phyloP scores from a whole-genome alignment of 2,888 invertebrate species.

The Vesta saturnalis region DNA sequence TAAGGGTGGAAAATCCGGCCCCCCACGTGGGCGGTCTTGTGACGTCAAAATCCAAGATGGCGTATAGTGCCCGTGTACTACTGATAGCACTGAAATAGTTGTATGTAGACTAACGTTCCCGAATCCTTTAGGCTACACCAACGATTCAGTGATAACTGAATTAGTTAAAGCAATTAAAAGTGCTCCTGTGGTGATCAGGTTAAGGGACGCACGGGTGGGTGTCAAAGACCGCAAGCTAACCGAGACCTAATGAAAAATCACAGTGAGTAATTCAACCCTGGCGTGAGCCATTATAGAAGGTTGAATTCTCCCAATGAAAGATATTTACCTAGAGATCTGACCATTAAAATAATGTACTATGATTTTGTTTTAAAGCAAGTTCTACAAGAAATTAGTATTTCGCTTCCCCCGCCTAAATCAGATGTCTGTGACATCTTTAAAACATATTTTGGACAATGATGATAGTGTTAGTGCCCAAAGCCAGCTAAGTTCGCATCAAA shows the following conservation, averaged over 20 bases:
- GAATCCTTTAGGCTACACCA: slow-evolving; percentile 30
- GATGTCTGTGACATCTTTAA: slow-evolving; percentile 4
- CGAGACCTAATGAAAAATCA: background rate
- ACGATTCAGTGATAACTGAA: too few species aligned
- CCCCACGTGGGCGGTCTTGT: too few species aligned
- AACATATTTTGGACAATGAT: too few species aligned
- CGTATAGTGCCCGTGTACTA: too few species aligned
- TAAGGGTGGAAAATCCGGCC: too few species aligned
- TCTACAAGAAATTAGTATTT: background rate
- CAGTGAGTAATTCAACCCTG: background rate
- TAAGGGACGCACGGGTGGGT: slow-evolving; percentile 10
- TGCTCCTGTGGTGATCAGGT: slow-evolving; percentile 9
- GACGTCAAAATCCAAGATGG: too few species aligned
- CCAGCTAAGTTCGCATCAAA: too few species aligned
- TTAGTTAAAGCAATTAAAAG: slow-evolving; percentile 23
- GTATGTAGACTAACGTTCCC: slow-evolving; percentile 24
- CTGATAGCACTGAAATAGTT: background rate
- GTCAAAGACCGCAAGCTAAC: background rate
- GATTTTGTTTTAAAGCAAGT: background rate
- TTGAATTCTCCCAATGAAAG: background rate
- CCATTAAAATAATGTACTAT: background rate
- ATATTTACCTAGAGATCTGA: slow-evolving; percentile 3
- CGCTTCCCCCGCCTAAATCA: slow-evolving; percentile 36
- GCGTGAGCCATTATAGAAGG: slow-evolving; percentile 7
- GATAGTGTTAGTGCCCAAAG: too few species aligned